Evolutionary conservation across 2,888 invertebrate genomes (phyloP), one percentile per base, ranked within the genome.

Genomic region (Crossocerus cetratus): DNA sequence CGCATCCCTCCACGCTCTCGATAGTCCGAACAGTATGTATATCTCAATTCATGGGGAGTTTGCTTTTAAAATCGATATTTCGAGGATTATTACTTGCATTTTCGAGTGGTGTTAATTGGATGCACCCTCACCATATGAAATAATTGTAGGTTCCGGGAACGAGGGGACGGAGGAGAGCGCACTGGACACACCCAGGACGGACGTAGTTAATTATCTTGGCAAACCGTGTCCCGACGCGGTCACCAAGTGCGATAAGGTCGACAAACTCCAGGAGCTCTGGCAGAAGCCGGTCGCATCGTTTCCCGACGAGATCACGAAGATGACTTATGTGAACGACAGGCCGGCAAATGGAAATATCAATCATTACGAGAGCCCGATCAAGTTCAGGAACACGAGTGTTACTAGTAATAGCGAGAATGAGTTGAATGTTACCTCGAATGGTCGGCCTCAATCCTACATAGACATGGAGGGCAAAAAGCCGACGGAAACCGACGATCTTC

Each of bases 211-310:
- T 73, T 90, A 90, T 58, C 76, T 89, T 56, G 85, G 85, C 58
- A 88, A 86, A 63, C 87, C 88, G 2, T 85, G 84, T 0, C 76
- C 83, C 49, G 89, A 89, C 45, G 77, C 83, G 1, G 84, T 89
- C 5, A 84, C 80, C 14, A 90, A 90, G 56, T 87, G 86, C 74
- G 90, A 90, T 73, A 88, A 89, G 45, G 83, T 90, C 13, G 85
- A 90, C 71, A 90, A 90, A 66, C 72, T 90, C 4, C 87, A 87
- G 16, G 83, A 86, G 0, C 80, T 90, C 13, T 88, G 89, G 89
- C 87, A 87, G 21, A 83, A 86, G 63, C 83, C 88, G 0, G 68
- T 84, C 53, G 81, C 82, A 2, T 84, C 83, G 1, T 86, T 86
- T 62, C 79, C 86, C 13, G 80, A 73, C 3, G 83, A 84, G 22